These are phyloP conservation scores for Gracilinanus agilis DNA, from an alignment of 2,113 vertebrate species.

Conservation along the genomic window DNA sequence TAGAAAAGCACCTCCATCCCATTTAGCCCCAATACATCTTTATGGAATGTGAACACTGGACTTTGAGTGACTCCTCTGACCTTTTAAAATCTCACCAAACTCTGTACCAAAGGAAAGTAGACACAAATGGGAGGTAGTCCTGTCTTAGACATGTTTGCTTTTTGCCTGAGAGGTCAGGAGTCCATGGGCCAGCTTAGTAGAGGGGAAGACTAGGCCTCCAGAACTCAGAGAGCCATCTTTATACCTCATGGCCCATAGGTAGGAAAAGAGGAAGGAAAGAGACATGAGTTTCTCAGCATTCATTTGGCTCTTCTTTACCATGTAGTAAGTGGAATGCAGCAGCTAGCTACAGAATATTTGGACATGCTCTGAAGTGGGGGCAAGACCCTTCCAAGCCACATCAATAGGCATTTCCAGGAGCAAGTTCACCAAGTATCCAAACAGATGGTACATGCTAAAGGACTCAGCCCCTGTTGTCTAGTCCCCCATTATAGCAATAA, in stretches of 20 bases:
- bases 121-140: background rate
- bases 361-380: background rate
- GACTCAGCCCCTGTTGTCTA: background rate
- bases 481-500: background rate
- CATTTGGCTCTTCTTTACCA: background rate
- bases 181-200: background rate
- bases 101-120: background rate
- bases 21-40: background rate
- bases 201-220: background rate
- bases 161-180: background rate
- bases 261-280: background rate
- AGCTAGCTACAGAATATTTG: background rate
- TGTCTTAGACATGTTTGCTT: background rate
- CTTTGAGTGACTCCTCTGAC: background rate
- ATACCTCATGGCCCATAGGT: background rate
- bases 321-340: background rate
- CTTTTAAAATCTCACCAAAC: background rate
- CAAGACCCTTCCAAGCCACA: background rate
- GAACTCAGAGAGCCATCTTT: background rate
- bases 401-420: background rate
- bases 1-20: background rate
- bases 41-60: background rate
- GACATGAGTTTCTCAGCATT: background rate
- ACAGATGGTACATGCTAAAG: background rate
- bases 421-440: background rate